Base-by-base conservation (phyloP, 2,888 invertebrate genomes). In the Melanostoma scalare region DNA sequence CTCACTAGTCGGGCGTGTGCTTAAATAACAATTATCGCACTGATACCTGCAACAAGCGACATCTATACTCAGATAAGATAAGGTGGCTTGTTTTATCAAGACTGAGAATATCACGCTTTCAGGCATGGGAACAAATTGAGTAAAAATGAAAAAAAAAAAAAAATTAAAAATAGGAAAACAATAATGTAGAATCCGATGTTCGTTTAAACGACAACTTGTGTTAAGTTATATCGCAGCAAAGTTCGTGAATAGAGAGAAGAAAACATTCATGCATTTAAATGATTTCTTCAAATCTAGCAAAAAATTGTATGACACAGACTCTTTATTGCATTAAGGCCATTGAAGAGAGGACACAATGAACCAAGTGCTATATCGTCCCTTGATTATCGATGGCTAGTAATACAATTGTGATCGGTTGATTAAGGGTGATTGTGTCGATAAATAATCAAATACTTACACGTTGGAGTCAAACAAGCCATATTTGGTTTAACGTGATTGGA, bases 11-110 rank as follows among this genome's bases (percentile, higher is more conserved):
- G 40, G 68, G 38, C 69, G 77, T 69, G 63, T 77, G 68, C 73
- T 82, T 82, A 77, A 82, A 82, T 82, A 77, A 77, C 63, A 77
- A 77, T 82, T 82, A 82, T 82, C 69, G 46, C 10, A 40, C 30
- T 52, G 68, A 69, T 82, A 82, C 58, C 73, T 20, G 58, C 63
- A 65, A 63, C 68, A 53, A 82, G 77, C 76, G 60, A 76, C 73
- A 77, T 82, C 73, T 73, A 77, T 35, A 52, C 20, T 35, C 4
- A 50, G 82, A 82, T 82, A 82, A 82, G 82, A 82, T 82, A 82
- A 74, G 65, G 68, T 65, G 9, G 67, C 68, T 74, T 73, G 58
- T 77, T 82, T 73, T 73, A 69, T 74, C 74, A 63, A 68, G 30
- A 63, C 48, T 30, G 63, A 82, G 52, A 77, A 71, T 73, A 82